Base-by-base conservation (phyloP, 2,888 invertebrate species). In the Elysia crispata region DNA sequence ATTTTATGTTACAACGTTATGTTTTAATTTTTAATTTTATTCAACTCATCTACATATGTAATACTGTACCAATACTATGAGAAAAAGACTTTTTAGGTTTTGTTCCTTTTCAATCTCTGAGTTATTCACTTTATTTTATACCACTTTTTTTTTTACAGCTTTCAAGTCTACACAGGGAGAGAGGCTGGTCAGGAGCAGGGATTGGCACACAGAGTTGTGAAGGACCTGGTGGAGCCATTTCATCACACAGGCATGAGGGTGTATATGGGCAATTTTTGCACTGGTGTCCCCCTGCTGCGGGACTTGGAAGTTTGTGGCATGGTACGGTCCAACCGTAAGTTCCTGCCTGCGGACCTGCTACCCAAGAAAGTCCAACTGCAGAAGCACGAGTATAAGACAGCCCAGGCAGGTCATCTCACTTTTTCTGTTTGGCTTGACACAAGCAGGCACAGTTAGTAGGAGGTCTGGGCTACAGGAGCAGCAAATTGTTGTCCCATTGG, bases 261-360 rank as follows among this genome's bases (percentile, higher is more conserved):
- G 3, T 66, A 66, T 18, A 66, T 66, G 66, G 66, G 25, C 30
- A 66, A 66, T 66, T 66, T 66, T 66, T 66, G 25, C 25, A 66
- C 66, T 23, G 30, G 66, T 6, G 23, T 23, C 18, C 18, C 25
- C 6, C 66, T 66, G 13, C 5, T 66, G 25, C 1, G 25, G 18
- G 66, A 66, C 25, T 5, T 66, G 3, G 23, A 1, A 6, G 66
- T 6, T 5, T 18, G 23, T 66, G 66, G 66, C 30, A 66, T 25
- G 3, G 66, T 66, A 18, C 8, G 66, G 20, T 3, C 28, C 3
- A 66, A 66, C 66, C 1, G 66, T 11, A 25, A 30, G 25, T 6
- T 6, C 25, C 25, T 66, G 30, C 66, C 66, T 1, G 25, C 66
- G 3, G 18, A 25, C 1, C 30, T 66, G 5, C 25, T 66, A 28